A percentile compares a stretch with the other conserved stretches of the same genome.
phyloP scores from a whole-genome alignment of 2,888 invertebrate genomes.

The Scaeva pyrastri region DNA sequence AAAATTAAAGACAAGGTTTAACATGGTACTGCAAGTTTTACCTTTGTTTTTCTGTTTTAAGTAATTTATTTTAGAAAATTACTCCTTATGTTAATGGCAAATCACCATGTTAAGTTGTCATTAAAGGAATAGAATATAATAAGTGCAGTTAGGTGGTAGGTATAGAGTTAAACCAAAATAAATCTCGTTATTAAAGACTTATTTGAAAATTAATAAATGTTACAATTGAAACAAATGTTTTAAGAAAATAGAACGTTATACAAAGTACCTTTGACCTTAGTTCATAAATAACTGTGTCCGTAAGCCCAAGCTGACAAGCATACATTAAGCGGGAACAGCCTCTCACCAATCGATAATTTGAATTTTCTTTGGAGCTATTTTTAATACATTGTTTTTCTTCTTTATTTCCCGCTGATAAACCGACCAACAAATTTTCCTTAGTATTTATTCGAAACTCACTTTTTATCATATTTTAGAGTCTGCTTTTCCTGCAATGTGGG shows the following conservation, averaged over 20 bases:
- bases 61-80: no score
- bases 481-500: slow-evolving; percentile 34
- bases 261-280: slow-evolving; percentile 89
- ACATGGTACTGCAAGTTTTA: no score
- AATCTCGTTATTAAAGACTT: no score
- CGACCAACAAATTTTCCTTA: slow-evolving; percentile 59
- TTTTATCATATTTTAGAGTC: slow-evolving; percentile 51
- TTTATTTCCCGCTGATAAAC: slow-evolving; percentile 39
- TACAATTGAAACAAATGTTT: slow-evolving; percentile 12
- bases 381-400: slow-evolving; percentile 57
- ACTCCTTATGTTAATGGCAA: no score
- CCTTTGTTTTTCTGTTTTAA: no score
- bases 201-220: neutral
- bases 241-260: slow-evolving; percentile 15
- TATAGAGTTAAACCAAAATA: no score
- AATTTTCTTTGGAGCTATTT: slow-evolving; percentile 52
- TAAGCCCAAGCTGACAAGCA: slow-evolving; percentile 95
- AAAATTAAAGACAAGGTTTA: no score
- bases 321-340: slow-evolving; percentile 95
- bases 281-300: slow-evolving; percentile 89
- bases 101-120: no score
- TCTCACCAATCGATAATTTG: slow-evolving; percentile 84
- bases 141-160: no score
- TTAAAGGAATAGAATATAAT: no score
- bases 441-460: slow-evolving; percentile 63